phyloP scores from a whole-genome alignment of 2,797 vertebrate species.

The Pipistrellus pipistrellus region DNA sequence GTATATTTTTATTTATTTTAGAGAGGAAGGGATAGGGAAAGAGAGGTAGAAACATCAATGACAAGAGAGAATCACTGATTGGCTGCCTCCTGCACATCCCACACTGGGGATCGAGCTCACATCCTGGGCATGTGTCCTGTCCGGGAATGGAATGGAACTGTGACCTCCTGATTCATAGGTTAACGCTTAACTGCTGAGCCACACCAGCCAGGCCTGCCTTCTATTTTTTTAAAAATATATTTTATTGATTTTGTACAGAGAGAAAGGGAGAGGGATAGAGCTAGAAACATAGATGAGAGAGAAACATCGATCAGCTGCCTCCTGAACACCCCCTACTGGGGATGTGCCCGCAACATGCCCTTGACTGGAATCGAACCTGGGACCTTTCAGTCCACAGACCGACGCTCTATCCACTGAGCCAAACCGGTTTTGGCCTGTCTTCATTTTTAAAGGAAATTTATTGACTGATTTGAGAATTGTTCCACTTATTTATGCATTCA shows the following conservation, averaged over 20 bases:
- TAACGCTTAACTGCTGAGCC: not conserved
- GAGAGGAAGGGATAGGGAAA: not conserved
- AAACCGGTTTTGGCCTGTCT: too few relatives aligned
- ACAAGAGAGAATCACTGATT: not conserved
- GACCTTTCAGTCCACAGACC: too few relatives aligned
- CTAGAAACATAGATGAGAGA: too few relatives aligned
- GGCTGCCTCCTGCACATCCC: not conserved
- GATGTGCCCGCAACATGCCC: too few relatives aligned
- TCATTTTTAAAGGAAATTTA: not conserved
- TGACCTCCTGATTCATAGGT: not conserved
- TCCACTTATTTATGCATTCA: not conserved
- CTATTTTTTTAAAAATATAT: not conserved
- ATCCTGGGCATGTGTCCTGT: not conserved
- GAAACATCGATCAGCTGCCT: too few relatives aligned
- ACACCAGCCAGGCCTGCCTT: not conserved
- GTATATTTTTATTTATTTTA: not conserved
- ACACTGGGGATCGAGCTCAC: not conserved
- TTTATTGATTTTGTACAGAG: not conserved
- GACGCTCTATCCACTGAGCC: too few relatives aligned
- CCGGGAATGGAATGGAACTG: not conserved
- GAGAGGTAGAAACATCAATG: not conserved
- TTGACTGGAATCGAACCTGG: too few relatives aligned
- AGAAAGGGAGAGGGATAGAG: too few relatives aligned
- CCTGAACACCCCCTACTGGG: too few relatives aligned
- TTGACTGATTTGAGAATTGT: not conserved